Evolutionary conservation across 37 sponge, comb jelly and placozoan genomes (phyloP).

Genomic region (Halichondria panicea): DNA sequence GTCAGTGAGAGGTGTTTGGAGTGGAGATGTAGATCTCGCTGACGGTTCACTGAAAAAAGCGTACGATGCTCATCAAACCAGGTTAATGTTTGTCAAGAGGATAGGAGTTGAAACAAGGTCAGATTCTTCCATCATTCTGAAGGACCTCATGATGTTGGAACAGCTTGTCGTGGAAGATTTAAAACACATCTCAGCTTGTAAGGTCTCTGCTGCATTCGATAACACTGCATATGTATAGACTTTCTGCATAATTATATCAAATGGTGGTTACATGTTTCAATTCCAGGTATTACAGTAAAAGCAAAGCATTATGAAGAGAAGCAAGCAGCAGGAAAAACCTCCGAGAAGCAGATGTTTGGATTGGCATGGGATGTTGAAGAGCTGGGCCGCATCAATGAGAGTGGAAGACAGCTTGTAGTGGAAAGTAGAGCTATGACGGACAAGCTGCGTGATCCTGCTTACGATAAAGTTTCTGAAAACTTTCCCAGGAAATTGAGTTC

Average conservation of each 20-base stretch:
- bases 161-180: not conserved
- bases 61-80: not conserved
- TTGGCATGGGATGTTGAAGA: constrained; percentile 11
- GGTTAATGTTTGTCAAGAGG: not conserved
- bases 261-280: no score
- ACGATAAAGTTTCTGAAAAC: not conserved
- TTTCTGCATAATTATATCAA: no score
- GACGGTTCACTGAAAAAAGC: not conserved
- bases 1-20: constrained; percentile 8
- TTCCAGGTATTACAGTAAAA: no score
- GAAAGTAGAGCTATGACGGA: not conserved
- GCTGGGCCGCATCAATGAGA: not conserved
- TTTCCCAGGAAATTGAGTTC: not conserved
- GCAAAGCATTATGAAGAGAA: not conserved
- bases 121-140: not conserved
- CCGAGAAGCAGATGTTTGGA: not conserved
- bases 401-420: not conserved
- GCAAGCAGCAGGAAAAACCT: not conserved
- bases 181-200: not conserved
- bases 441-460: not conserved
- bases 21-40: constrained; percentile 25
- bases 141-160: not conserved
- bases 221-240: no score
- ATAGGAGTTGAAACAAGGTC: not conserved
- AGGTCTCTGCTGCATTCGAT: not conserved